Evolutionary conservation across 2,888 invertebrate genomes (phyloP), one percentile per base, ranked within the genome.

Genomic region (Octodonta nipae): DNA sequence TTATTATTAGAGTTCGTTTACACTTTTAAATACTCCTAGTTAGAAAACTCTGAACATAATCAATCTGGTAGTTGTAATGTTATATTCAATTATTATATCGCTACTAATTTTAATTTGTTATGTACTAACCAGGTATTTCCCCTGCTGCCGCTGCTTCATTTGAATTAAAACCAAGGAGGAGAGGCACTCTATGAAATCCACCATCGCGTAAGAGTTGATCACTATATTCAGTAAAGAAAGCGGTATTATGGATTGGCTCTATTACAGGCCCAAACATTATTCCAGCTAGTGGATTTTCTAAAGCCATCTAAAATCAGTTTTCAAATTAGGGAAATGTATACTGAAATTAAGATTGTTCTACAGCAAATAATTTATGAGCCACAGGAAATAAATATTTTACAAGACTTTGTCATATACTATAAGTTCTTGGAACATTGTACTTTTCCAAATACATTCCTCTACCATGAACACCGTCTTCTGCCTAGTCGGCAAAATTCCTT

Each of bases 101-200:
- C n/a, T n/a, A n/a, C n/a, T n/a, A n/a, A n/a, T 3, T 22, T n/a
- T 3, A 22, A 22, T 22, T 3, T 11, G 5, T 14, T 13, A 20
- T 14, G 14, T 12, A 5, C 12, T 36, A 34, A 45, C 38, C 31
- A 26, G 36, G 33, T 28, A 44, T 27, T 29, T 25, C 32, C 10
- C 28, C 24, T 8, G 30, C 22, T 7, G 31, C 25, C n/a, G 41
- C 38, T 3, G 36, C 45, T 38, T 49, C 49, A 24, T 44, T 43
- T 2, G 49, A 49, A 38, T 41, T 49, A 11, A 44, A 15, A 6
- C 49, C 49, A 5, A 45, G 33, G 7, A 49, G 38, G 5, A 40
- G 26, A 2, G 47, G 46, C 12, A 46, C 43, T 11, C 22, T 34
- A 15, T 43, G 33, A 28, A 46, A 46, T 4, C 39, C 5, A 2